A percentile compares a stretch with the other conserved stretches of the same genome.
phyloP scores from a whole-genome alignment of 2,797 vertebrate species.

The Silurus aristotelis region DNA sequence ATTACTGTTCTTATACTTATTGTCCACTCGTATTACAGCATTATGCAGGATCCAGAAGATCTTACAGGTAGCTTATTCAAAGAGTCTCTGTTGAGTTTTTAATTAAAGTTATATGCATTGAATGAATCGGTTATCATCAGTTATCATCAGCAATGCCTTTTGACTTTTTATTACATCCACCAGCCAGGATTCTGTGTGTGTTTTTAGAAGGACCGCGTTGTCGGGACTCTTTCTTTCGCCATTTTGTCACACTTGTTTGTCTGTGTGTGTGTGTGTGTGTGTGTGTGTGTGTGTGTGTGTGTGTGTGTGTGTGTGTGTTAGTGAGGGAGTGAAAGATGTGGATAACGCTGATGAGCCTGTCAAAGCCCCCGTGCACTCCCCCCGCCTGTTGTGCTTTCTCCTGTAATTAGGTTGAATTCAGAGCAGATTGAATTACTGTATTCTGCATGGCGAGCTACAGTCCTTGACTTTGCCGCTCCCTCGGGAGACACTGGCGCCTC shows the following conservation, averaged over 20 bases:
- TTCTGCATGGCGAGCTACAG: slow-evolving; percentile 85
- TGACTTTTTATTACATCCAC: neutral
- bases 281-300: slow-evolving; percentile 17
- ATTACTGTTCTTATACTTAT: neutral
- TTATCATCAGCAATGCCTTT: neutral
- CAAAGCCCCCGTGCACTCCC: slow-evolving; percentile 49
- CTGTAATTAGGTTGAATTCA: slow-evolving; percentile 77
- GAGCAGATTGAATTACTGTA: slow-evolving; percentile 84
- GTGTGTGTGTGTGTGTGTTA: slow-evolving; percentile 19
- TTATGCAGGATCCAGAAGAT: neutral
- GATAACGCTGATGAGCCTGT: slow-evolving; percentile 61
- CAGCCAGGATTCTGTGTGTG: neutral
- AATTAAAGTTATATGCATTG: slow-evolving; percentile 24
- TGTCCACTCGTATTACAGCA: neutral
- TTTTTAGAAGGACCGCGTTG: neutral
- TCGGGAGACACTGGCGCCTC: slow-evolving; percentile 89
- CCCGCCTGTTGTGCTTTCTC: slow-evolving; percentile 76
- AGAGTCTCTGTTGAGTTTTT: slow-evolving; percentile 16
- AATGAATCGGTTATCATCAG: neutral
- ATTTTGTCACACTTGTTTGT: neutral
- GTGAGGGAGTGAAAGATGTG: slow-evolving; percentile 42
- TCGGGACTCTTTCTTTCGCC: neutral
- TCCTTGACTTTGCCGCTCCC: slow-evolving; percentile 82
- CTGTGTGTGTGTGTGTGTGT: slow-evolving; percentile 1
- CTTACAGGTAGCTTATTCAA: slow-evolving; percentile 9